Conservation (phyloP, 2,113 vertebrate genomes). For the Corapipo altera region DNA sequence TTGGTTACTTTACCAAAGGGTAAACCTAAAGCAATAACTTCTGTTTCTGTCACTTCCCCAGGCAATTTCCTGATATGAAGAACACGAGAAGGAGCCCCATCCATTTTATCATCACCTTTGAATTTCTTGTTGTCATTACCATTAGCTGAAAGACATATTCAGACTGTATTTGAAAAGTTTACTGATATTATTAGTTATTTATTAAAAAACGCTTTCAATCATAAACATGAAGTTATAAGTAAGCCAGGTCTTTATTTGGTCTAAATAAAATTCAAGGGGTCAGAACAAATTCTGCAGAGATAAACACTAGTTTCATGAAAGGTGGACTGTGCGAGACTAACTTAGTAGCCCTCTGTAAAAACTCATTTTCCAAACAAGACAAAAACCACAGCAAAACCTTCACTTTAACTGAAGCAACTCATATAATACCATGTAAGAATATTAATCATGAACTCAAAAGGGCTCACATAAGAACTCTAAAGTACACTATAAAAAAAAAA, state of each 20-base stretch:
- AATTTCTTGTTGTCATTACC: constrained; percentile 98
- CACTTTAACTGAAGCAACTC: background rate
- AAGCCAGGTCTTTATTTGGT: background rate
- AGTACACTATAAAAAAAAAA: background rate
- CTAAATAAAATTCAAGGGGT: background rate
- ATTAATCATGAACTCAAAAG: background rate
- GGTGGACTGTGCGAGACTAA: background rate
- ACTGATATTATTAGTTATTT: background rate
- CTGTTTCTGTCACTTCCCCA: constrained; percentile 93
- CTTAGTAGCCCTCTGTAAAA: background rate
- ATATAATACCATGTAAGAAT: background rate
- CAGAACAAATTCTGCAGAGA: background rate
- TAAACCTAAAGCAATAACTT: constrained; percentile 94
- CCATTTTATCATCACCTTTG: constrained; percentile 90
- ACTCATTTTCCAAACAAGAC: background rate
- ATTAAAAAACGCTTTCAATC: background rate
- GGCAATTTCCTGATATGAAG: constrained; percentile 97
- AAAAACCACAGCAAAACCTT: background rate
- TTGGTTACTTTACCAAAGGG: constrained; percentile 99
- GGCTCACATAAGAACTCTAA: background rate
- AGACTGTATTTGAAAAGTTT: constrained; percentile 39
- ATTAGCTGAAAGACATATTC: constrained; percentile 84
- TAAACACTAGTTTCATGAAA: background rate
- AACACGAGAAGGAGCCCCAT: constrained; percentile 91
- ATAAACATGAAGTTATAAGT: background rate